These are phyloP conservation scores for Sthenelais limicola DNA, from an alignment of 2,888 invertebrate genomes.

Conservation along the genomic window DNA sequence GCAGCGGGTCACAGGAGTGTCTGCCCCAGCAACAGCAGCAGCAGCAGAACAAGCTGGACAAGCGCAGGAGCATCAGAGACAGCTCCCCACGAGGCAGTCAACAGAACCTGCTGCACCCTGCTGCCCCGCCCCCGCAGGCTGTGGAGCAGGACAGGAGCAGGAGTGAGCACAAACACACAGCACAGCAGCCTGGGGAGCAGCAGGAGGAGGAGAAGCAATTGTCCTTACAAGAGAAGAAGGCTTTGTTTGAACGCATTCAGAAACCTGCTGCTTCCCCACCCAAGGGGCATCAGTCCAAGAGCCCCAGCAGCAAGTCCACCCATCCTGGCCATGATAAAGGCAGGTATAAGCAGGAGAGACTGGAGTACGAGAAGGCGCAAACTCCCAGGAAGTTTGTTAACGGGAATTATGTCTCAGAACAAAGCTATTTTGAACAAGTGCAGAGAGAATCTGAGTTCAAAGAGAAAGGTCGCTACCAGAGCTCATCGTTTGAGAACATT, in stretches of 20 bases:
- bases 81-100: conserved; percentile 5
- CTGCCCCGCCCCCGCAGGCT: background rate
- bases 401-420: background rate
- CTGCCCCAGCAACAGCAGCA: background rate
- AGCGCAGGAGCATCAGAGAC: background rate
- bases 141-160: background rate
- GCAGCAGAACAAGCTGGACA: background rate
- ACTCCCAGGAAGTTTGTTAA: background rate
- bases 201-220: background rate
- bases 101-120: background rate
- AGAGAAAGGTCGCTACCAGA: conserved; percentile 24
- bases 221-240: conserved; percentile 9
- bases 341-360: conserved; percentile 15
- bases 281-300: background rate
- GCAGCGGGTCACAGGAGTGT: conserved; percentile 14
- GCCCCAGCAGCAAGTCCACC: background rate
- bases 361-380: conserved; percentile 16
- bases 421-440: background rate
- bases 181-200: background rate
- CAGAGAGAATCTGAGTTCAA: conserved; percentile 10
- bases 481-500: conserved; percentile 51
- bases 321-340: background rate
- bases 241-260: conserved; percentile 21
- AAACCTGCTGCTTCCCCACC: background rate
- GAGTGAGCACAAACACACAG: background rate